Evolutionary conservation across 2,113 vertebrate genomes (phyloP), one percentile per base, ranked within the genome.

Genomic region (Mormyrus lacerda): DNA sequence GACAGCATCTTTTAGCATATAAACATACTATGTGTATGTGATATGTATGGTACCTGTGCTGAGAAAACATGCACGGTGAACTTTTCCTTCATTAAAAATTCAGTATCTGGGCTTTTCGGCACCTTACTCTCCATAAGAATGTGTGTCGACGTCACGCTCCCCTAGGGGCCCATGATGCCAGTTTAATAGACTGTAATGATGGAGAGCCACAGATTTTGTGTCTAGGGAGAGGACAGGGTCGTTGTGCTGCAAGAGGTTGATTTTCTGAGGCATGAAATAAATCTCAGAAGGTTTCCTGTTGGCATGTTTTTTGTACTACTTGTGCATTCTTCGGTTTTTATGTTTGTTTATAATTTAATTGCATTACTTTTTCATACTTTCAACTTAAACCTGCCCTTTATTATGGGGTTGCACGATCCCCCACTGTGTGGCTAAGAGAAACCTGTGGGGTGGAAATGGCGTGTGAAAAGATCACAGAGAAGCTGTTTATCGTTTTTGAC

Each of bases 401-500:
- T 76, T 51, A 31, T 87, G 15, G 27, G 85, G 47, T 31, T 11
- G n/a, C 35, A 50, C 1, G 10, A 2, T 51, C 8, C 65, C 27
- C 55, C 79, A n/a, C 9, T 15, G 48, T 69, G 45, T 9, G 58
- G 47, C n/a, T 55, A 11, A 51, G 51, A 53, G 88, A 89, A 53
- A 31, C 4, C 42, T 21, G 55, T 6, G 50, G 82, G 82, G 24
- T 44, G 83, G 79, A 89, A 42, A 69, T 69, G 24, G 4, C 13
- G 24, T 45, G 17, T 13, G 47, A 39, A 19, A n/a, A 85, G 82
- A 35, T 61, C 9, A 24, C 3, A 17, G 55, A 89, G 53, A 69
- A 73, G 44, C 89, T 85, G 87, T 88, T 90, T n/a, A 88, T 88
- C 82, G 44, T 89, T 90, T 90, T 76, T 48, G 88, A 87, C 79